Evolutionary conservation across 2,113 vertebrate species (phyloP), one percentile per base, ranked within the genome.

Genomic region (Cynocephalus volans): DNA sequence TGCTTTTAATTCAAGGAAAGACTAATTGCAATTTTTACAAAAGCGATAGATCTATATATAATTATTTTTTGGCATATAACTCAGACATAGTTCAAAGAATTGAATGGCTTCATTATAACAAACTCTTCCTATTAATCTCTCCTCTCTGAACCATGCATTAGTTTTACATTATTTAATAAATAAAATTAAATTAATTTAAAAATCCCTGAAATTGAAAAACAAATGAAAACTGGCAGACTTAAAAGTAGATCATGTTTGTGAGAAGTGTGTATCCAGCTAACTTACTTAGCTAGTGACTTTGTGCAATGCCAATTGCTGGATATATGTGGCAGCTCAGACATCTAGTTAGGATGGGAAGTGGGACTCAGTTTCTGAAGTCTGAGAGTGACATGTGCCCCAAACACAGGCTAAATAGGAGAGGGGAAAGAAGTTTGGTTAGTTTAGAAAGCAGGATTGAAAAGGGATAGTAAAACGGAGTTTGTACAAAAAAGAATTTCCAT

Each of bases 1-100:
- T 81, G 33, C n/a, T 89, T 89, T 88, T 45, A 84, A 41, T 58
- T 5, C 81, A 76, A 89, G 52, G 6, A 72, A 85, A 92, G 56
- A 45, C 7, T 73, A 41, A 36, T 52, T 88, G 2, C 2, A 89
- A 73, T 85, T 72, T 36, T 26, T 19, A 81, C 50, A 60, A 84
- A 88, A 92, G 50, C 19, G 24, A 24, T 56, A 54, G 24, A 56
- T 77, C 6, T 3, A 58, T 8, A 80, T 60, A 17, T 6, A 6
- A 58, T 64, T 36, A 33, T 64, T 77, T 65, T 24, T 58, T 93
- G 62, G 19, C 15, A 24, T 31, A 13, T 75, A 75, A 86, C 9
- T 81, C 24, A 92, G 64, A 88, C n/a, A 77, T 8, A 76, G 33
- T 77, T 72, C 24, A 87, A 81, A 79, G 18, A 70, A 86, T 21